Percentiles rank a stretch among this genome's conserved stretches.
Evolutionary conservation across 2,797 vertebrate genomes (phyloP).

Genomic region (Tolypeutes matacus): DNA sequence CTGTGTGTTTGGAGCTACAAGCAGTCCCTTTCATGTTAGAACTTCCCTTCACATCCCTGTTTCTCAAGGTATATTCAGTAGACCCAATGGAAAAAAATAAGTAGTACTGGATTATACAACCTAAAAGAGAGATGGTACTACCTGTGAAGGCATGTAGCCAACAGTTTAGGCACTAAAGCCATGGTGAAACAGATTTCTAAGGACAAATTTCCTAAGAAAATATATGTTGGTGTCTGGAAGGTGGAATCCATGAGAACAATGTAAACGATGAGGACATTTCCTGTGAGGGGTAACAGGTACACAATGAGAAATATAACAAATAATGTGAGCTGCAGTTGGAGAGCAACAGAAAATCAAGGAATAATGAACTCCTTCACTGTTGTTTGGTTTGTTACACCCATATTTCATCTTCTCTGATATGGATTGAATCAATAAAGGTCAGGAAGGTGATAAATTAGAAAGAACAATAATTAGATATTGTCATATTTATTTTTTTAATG

Average conservation of each 20-base stretch:
- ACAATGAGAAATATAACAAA: constrained; percentile 77
- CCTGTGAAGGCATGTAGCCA: constrained; percentile 69
- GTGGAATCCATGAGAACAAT: constrained; percentile 62
- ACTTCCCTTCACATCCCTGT: too few relatives aligned
- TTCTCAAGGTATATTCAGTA: too few relatives aligned
- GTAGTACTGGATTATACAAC: too few relatives aligned
- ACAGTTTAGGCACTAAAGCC: constrained; percentile 77
- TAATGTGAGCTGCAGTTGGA: background rate
- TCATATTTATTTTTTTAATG: background rate
- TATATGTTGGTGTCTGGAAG: constrained; percentile 81
- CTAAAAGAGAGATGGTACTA: constrained; percentile 72
- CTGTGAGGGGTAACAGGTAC: constrained; percentile 77
- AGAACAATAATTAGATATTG: too few relatives aligned
- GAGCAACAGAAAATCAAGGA: constrained; percentile 70
- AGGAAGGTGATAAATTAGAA: background rate
- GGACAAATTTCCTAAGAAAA: constrained; percentile 82
- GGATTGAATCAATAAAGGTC: too few relatives aligned
- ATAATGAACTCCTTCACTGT: constrained; percentile 74
- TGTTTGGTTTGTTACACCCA: constrained; percentile 59
- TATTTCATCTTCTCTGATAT: background rate
- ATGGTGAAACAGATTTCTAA: constrained; percentile 82
- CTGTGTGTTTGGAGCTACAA: too few relatives aligned
- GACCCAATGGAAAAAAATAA: too few relatives aligned
- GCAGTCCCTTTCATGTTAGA: too few relatives aligned
- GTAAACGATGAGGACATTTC: constrained; percentile 78